Evolutionary conservation across 2,888 invertebrate species (phyloP), one percentile per base, ranked within the genome.

Genomic region (Leucoptera coffeella): DNA sequence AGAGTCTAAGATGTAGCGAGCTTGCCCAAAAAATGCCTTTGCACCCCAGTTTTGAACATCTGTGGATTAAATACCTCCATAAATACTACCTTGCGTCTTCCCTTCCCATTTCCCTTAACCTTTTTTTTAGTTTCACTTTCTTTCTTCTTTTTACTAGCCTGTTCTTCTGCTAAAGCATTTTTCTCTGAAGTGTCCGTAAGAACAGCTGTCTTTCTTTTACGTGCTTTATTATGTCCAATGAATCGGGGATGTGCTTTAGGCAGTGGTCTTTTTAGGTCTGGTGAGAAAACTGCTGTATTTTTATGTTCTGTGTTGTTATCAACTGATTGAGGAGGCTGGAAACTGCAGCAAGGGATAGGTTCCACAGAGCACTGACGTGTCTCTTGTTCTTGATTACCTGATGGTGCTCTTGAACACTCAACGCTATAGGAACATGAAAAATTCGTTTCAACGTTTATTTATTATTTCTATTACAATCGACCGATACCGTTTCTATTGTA

Each of bases 181-280:
- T 36, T 36, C 23, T 36, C 32, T 20, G 35, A 35, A 14, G 32
- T 36, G 21, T 36, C 36, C 12, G 32, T 35, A 15, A 35, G 25
- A 30, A 33, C 25, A 29, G 33, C 30, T n/a, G 31, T 22, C 20
- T 32, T 34, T 30, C 30, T 34, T 30, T 24, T 32, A 15, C 32
- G 32, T 22, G 27, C 15, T 23, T 29, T 30, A 19, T 29, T 33
- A 26, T 4, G 9, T 28, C 21, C 20, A 25, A 14, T 13, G 27
- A 28, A 29, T 24, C 33, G 22, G 7, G 32, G 30, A 25, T 28
- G 32, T 23, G 31, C 34, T 30, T 35, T 36, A 22, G 31, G 32
- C 15, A 32, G 21, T 10, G 29, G 32, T 26, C 26, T 26, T 14
- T 30, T 23, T 12, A 27, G 15, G 22, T 29, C 29, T 10, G 31